Evolutionary conservation across 2,888 invertebrate genomes (phyloP).

Genomic region (Eristalis arbustorum): DNA sequence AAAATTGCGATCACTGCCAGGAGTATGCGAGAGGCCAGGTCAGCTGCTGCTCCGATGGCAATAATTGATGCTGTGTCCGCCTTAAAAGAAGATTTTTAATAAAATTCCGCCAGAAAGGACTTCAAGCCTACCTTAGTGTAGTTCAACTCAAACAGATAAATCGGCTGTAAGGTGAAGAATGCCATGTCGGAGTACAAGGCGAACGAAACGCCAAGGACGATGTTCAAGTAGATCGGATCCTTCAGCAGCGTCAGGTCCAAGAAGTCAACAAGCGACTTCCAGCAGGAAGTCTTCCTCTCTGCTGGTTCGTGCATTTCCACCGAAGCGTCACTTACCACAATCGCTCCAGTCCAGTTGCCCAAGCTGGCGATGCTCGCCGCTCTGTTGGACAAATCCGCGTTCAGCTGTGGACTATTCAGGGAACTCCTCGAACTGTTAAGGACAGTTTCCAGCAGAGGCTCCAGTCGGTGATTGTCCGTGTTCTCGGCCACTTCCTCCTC

Average conservation of each 20-base stretch:
- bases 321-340: constrained; percentile 76
- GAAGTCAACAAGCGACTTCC: constrained; percentile 83
- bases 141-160: constrained; percentile 80
- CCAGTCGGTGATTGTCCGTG: constrained; percentile 13
- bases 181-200: constrained; percentile 86
- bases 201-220: constrained; percentile 86
- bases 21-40: constrained; percentile 84
- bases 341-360: constrained; percentile 79
- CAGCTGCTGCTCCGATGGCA: constrained; percentile 86
- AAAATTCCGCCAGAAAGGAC: background rate
- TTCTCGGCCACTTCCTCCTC: constrained; percentile 76
- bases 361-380: constrained; percentile 78
- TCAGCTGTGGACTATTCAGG: background rate
- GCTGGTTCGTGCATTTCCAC: constrained; percentile 74
- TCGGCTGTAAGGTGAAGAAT: constrained; percentile 86
- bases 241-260: constrained; percentile 84
- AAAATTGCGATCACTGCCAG: constrained; percentile 84
- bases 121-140: constrained; percentile 75
- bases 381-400: constrained; percentile 71
- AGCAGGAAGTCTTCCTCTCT: constrained; percentile 39
- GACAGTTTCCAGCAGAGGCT: constrained; percentile 32
- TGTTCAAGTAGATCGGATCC: constrained; percentile 85
- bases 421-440: constrained; percentile 4
- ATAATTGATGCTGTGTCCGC: constrained; percentile 85
- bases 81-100: constrained; percentile 74